Percentiles rank a stretch among this genome's conserved stretches.
phyloP scores from a whole-genome alignment of 1,140 invertebrate species.

The Pogonognathellus flavescens region DNA sequence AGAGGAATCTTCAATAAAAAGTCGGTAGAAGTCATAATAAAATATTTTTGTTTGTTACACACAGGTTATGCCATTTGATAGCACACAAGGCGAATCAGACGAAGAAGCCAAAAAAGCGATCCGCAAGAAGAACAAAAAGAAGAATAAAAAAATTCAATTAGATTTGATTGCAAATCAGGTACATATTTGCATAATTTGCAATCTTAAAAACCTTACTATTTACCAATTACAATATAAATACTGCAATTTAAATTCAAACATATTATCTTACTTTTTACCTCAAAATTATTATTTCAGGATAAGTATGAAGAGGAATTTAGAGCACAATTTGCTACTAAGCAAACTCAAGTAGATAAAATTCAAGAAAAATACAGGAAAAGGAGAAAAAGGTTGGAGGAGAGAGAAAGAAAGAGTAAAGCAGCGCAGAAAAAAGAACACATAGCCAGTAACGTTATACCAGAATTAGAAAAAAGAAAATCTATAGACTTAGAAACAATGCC shows the following conservation, averaged over 20 bases:
- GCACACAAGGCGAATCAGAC: conserved; percentile 67
- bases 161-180: conserved; percentile 28
- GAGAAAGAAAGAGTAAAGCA: conserved; percentile 69
- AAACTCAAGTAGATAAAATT: background rate
- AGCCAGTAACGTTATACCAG: conserved; percentile 32
- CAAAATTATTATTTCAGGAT: background rate
- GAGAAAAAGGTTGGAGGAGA: conserved; percentile 7
- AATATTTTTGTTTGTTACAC: too few relatives aligned
- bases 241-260: background rate
- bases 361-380: conserved; percentile 5
- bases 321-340: background rate
- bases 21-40: too few relatives aligned
- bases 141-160: conserved; percentile 11
- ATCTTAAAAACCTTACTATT: too few relatives aligned
- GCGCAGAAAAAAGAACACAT: conserved; percentile 55
- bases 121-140: conserved; percentile 57
- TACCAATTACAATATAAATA: background rate
- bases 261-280: too few relatives aligned
- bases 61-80: too few relatives aligned
- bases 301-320: conserved; percentile 7
- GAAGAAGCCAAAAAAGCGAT: conserved; percentile 52
- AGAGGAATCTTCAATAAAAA: too few relatives aligned
- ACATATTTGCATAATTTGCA: background rate
- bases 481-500: conserved; percentile 61
- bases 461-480: conserved; percentile 63